Evolutionary conservation across 2,113 vertebrate genomes (phyloP).

Genomic region (Hypocryptadius cinnamomeus): DNA sequence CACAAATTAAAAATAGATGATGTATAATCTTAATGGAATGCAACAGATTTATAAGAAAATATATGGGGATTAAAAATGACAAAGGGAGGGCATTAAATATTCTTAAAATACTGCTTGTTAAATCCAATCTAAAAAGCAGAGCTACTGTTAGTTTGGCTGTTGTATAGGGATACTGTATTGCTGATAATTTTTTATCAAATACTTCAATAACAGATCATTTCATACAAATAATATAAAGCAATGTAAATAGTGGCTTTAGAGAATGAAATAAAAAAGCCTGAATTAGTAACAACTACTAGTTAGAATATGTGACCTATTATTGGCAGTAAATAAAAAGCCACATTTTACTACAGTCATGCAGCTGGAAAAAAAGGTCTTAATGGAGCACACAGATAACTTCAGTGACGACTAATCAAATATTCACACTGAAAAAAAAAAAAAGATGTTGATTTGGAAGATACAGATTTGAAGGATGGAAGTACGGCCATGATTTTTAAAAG

Average conservation of each 20-base stretch:
- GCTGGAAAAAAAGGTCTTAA: not conserved
- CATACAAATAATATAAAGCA: not conserved
- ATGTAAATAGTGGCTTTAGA: not conserved
- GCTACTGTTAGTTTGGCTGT: not conserved
- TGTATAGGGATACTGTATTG: not conserved
- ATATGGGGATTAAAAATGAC: not conserved
- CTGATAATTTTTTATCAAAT: not conserved
- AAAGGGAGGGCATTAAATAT: not conserved
- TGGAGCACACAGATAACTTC: not conserved
- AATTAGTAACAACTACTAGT: not conserved
- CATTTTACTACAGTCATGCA: not conserved
- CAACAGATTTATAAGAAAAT: not conserved
- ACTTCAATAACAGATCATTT: not conserved
- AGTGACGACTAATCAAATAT: not conserved
- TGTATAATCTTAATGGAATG: not conserved
- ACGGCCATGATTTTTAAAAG: not conserved
- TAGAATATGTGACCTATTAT: not conserved
- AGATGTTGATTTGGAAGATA: not conserved
- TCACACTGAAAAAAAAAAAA: not conserved
- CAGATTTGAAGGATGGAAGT: not conserved
- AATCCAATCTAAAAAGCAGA: not conserved
- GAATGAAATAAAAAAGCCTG: not conserved
- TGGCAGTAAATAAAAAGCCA: not conserved
- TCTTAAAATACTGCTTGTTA: not conserved
- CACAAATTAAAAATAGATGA: not conserved